Evolutionary conservation across 2,888 invertebrate species (phyloP).

Genomic region (Parasteatoda lunata): DNA sequence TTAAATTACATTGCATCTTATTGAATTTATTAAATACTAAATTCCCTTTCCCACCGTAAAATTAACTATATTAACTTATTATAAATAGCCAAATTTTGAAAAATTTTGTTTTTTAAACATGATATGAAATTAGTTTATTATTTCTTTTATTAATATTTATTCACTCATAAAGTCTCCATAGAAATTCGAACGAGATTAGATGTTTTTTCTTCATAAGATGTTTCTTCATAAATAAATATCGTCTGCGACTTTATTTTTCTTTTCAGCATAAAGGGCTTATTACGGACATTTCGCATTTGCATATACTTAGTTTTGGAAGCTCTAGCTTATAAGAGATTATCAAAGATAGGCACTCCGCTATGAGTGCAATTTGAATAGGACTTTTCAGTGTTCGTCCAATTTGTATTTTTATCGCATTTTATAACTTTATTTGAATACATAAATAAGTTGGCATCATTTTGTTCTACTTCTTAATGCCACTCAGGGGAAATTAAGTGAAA

Average conservation of each 20-base stretch:
- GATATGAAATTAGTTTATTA: constrained; percentile 1
- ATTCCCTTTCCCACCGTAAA: no score
- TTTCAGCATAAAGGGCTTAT: neutral
- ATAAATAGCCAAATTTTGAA: no score
- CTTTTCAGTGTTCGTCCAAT: neutral
- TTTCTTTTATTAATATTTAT: constrained; percentile 5
- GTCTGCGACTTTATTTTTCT: neutral
- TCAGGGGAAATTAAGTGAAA: constrained; percentile 1
- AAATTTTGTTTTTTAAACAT: neutral
- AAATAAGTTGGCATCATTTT: neutral
- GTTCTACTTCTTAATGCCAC: neutral
- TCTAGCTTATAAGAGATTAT: neutral
- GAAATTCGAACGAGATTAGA: neutral
- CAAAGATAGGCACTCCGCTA: neutral
- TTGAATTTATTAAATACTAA: no score
- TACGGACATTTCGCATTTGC: neutral
- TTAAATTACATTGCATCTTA: no score
- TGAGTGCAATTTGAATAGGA: neutral
- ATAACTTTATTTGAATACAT: neutral
- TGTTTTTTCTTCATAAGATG: neutral
- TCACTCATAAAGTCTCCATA: neutral
- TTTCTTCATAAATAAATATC: neutral
- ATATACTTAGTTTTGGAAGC: neutral
- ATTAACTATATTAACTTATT: no score
- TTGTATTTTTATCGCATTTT: neutral